Base-by-base conservation (phyloP, 1,140 invertebrate genomes). In the Drosophila pectinifera region DNA sequence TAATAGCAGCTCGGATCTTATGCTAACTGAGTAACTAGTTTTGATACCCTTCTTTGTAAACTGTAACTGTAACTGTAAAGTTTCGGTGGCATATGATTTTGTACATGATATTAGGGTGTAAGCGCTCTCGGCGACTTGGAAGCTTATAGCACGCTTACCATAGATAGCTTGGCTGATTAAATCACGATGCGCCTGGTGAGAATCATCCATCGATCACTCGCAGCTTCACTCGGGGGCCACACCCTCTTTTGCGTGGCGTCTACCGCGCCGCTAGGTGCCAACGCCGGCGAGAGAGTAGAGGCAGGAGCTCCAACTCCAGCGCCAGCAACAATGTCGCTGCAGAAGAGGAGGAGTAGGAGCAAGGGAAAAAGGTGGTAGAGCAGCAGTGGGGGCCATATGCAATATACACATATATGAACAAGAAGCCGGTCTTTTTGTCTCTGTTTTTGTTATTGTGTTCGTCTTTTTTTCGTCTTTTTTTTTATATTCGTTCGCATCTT, bases 361-460 rank as follows among this genome's bases (percentile, higher is more conserved):
- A 24, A 18, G 13, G 20, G 4, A 1, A n/a, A 14, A 5, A 14
- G 49, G 28, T n/a, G 48, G 18, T 20, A 26, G 7, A 14, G 28
- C 11, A 11, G 31, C 18, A 38, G 26, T 24, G 34, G 28, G 56
- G 57, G 39, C 62, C 41, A 28, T 62, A 45, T 65, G 41, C 58
- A 65, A 26, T 63, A n/a, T 43, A 45, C 49, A 51, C 49, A 51
- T 36, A 36, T 36, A 53, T 38, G 7, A 31, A 31, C 22, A 48
- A 63, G 59, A 63, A 63, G 59, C 59, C 62, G 57, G 57, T 65
- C 39, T 65, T 65, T 64, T 63, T 36, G 41, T 46, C 59, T 63
- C 67, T 78, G 75, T 65, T 78, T 78, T 78, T 55, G 34, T 55
- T 67, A 54, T 62, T 57, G 28, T 28, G 62, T 57, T 45, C 39